A percentile compares a stretch with the other conserved stretches of the same genome.
phyloP scores from a whole-genome alignment of 2,113 vertebrate species.

The Ageneiosus marmoratus region DNA sequence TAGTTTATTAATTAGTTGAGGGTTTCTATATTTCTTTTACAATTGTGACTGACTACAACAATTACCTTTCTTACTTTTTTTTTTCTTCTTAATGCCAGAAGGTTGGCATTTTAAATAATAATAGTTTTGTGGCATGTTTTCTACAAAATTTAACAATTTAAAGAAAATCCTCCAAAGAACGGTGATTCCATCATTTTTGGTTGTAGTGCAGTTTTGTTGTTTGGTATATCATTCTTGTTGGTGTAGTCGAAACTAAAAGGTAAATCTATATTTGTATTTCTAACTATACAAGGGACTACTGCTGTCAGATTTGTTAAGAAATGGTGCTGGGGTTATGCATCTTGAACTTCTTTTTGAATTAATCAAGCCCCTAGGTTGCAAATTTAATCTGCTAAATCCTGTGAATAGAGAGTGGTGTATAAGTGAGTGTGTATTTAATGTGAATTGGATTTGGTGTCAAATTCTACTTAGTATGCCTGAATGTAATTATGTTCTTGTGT shows the following conservation, averaged over 20 bases:
- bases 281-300: too few relatives aligned
- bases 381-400: not conserved
- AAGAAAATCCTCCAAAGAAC: too few relatives aligned
- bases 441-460: not conserved
- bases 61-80: too few relatives aligned
- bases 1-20: too few relatives aligned
- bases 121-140: too few relatives aligned
- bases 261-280: not conserved
- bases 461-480: not conserved
- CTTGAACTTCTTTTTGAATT: not conserved
- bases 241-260: not conserved
- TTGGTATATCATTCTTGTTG: not conserved
- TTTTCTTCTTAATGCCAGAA: too few relatives aligned
- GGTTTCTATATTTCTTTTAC: too few relatives aligned
- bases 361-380: not conserved
- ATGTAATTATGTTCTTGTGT: not conserved
- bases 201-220: not conserved
- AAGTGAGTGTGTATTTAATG: not conserved
- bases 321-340: not conserved
- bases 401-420: not conserved
- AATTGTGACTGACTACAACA: too few relatives aligned
- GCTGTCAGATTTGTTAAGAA: not conserved
- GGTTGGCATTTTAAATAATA: too few relatives aligned
- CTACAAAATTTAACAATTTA: too few relatives aligned
- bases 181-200: too few relatives aligned